Evolutionary conservation across 1,140 invertebrate species (phyloP).

Genomic region (Drosophila takahashii): DNA sequence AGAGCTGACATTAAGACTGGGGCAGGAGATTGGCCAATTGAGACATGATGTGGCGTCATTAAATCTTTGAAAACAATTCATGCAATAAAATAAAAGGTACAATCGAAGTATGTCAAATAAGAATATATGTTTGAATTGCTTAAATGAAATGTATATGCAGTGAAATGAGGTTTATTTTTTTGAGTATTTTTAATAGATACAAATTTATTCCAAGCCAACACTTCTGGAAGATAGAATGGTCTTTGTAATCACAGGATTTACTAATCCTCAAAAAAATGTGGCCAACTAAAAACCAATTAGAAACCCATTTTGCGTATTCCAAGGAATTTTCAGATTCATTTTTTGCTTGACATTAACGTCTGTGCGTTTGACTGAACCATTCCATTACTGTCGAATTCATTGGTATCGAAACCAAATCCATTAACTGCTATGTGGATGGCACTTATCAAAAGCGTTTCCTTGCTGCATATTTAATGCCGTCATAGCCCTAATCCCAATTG

Average conservation of each 20-base stretch:
- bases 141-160: too few relatives aligned
- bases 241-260: not conserved
- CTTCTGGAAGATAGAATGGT: too few relatives aligned
- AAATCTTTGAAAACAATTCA: not conserved
- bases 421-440: constrained; percentile 29
- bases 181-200: too few relatives aligned
- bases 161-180: too few relatives aligned
- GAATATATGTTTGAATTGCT: too few relatives aligned
- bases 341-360: not conserved
- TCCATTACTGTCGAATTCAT: constrained; percentile 17
- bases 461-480: constrained; percentile 53
- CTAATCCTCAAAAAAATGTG: not conserved
- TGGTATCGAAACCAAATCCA: constrained; percentile 13
- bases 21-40: not conserved
- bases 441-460: constrained; percentile 35
- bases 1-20: not conserved
- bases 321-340: not conserved
- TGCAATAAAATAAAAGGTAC: too few relatives aligned
- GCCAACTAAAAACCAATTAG: not conserved
- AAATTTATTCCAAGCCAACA: not conserved
- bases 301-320: not conserved
- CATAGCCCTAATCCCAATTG: constrained; percentile 30
- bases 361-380: constrained; percentile 9
- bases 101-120: too few relatives aligned
- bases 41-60: not conserved